phyloP scores from a whole-genome alignment of 2,888 invertebrate genomes.

The Cotesia congregata region DNA sequence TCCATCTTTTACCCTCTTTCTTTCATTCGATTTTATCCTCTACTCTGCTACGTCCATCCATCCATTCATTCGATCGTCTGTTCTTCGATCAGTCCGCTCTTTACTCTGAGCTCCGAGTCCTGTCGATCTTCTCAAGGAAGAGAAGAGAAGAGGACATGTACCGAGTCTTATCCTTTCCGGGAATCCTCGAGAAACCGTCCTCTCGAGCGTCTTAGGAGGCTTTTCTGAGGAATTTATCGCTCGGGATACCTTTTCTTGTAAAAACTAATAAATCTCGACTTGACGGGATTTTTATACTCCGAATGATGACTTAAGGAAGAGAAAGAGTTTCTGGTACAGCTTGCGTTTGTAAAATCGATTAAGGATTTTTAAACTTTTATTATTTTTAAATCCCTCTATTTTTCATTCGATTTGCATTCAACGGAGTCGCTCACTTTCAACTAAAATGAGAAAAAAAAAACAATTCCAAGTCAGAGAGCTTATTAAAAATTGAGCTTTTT shows the following conservation, averaged over 20 bases:
- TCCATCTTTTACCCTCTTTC: constrained; percentile 19
- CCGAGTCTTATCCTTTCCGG: constrained; percentile 39
- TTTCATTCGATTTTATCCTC: neutral
- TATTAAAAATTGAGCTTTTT: neutral
- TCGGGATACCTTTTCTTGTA: constrained; percentile 17
- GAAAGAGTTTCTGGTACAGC: neutral
- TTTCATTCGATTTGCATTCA: neutral
- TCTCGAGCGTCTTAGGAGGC: constrained; percentile 19
- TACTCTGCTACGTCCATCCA: neutral
- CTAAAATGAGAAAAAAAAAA: neutral
- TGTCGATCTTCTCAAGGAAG: constrained; percentile 34
- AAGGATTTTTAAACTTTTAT: neutral
- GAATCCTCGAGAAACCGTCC: constrained; percentile 31
- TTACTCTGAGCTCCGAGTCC: constrained; percentile 18
- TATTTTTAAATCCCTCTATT: constrained; percentile 14
- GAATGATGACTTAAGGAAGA: neutral
- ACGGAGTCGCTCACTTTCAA: neutral
- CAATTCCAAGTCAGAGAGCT: neutral
- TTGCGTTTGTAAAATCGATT: neutral
- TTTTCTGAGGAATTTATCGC: constrained; percentile 33
- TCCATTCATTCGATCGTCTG: neutral
- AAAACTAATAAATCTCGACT: neutral
- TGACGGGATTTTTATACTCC: constrained; percentile 1
- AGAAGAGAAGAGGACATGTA: constrained; percentile 23
- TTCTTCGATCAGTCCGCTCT: constrained; percentile 8